A percentile compares a stretch with the other conserved stretches of the same genome.
phyloP scores from a whole-genome alignment of 2,797 vertebrate species.

The Vultur gryphus region DNA sequence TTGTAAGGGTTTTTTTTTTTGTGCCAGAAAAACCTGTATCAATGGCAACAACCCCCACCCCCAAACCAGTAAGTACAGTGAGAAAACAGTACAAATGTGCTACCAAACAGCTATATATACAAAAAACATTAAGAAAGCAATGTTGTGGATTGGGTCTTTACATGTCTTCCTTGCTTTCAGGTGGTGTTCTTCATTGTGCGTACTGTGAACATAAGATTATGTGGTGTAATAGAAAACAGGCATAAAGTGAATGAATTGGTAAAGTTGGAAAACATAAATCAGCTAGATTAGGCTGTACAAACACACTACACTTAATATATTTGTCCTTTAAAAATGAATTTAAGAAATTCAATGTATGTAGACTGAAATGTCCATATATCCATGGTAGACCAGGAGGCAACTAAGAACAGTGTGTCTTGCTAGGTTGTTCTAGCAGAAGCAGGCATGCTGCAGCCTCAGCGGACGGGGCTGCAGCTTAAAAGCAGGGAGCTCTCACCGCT shows the following conservation, averaged over 20 bases:
- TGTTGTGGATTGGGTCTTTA: neutral
- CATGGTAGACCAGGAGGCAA: neutral
- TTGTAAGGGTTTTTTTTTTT: neutral
- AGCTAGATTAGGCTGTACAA: neutral
- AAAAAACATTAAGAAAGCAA: neutral
- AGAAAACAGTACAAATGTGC: neutral
- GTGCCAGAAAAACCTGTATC: neutral
- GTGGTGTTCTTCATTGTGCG: neutral
- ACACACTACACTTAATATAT: neutral
- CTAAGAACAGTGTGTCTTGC: accelerated
- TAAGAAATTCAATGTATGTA: neutral
- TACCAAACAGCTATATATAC: neutral
- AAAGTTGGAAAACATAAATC: neutral
- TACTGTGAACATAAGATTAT: neutral
- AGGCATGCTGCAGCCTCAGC: neutral
- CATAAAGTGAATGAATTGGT: neutral
- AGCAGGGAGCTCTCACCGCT: neutral
- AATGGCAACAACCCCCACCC: neutral
- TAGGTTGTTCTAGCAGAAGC: neutral
- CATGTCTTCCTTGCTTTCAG: neutral
- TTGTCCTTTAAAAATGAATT: neutral
- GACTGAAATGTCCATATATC: neutral
- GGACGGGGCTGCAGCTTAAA: neutral
- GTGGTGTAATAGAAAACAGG: neutral
- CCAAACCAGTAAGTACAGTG: neutral